Evolutionary conservation across 2,888 invertebrate genomes (phyloP), one percentile per base, ranked within the genome.

Genomic region (Carabus problematicus): DNA sequence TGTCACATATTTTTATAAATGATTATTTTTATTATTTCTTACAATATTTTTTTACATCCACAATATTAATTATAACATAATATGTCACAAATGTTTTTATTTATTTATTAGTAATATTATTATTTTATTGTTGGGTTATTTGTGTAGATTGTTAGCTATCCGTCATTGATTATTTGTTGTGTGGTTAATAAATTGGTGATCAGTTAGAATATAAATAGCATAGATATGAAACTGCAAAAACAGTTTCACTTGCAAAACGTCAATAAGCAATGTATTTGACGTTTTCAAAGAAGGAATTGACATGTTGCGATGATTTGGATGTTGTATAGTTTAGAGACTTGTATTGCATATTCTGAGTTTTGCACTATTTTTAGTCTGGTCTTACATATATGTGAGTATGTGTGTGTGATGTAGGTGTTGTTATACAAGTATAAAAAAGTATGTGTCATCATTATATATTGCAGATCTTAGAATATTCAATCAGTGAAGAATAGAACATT

Each of bases 71-170:
- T 49, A 52, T 1, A 45, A 52, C 19, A 29, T 29, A 29, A 2
- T 29, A 29, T 29, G 29, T 29, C 29, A 29, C 29, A 29, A 29
- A 2, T 29, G 29, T 29, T 29, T 52, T 19, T 14, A 52, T 18
- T 14, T 52, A 18, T 11, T 52, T 52, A 52, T 52, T 18, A 4
- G 14, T 58, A 40, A 12, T 58, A 58, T 39, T 12, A 40, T 40
- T 40, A 8, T 58, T n/a, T 58, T 49, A 49, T 49, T 49, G 49
- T 9, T 52, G 52, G 40, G 11, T 41, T 58, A 29, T 58, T 41
- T 49, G 7, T 8, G 11, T 49, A 49, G 8, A 49, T 49, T 7
- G 8, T 16, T 49, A 49, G 14, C 14, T 49, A 49, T 49, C 14
- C 8, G 7, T 16, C 8, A 6, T 14, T 49, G 14, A 49, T 49